Evolutionary conservation across 2,888 invertebrate species (phyloP), one percentile per base, ranked within the genome.

Genomic region (Shargacucullia verbasci): DNA sequence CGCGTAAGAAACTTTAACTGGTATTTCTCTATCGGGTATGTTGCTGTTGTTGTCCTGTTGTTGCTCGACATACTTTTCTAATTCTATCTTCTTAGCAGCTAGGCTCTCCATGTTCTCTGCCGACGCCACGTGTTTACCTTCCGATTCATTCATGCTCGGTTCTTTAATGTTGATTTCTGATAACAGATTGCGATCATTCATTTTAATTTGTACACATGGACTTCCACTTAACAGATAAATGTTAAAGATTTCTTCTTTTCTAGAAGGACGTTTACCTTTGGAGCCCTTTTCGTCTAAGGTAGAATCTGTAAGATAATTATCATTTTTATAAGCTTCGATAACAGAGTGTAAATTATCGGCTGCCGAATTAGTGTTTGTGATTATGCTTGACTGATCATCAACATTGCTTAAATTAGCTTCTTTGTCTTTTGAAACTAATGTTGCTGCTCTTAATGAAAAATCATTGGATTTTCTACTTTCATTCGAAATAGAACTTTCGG

Each of bases 111-210:
- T 62, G 52, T 92, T 85, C 14, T 89, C 91, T 0, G 89, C 88
- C 2, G 92, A 92, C 0, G 86, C 88, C 2, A 84, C 76, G 44
- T 81, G 76, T 14, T 73, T 76, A 7, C 81, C 68, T 2, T 57
- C 52, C 0, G 40, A 44, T 0, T 74, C 66, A 0, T 14, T 13
- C 4, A 66, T 54, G 7, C 43, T 60, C 4, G 76, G 59, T 15
- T 85, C 73, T 62, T 84, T 84, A 8, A 92, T 83, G 58, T 90
- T 86, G 8, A 89, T 87, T 81, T 91, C 92, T 0, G 92, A 92
- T 4, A 87, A 59, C 34, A 87, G 66, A 63, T 81, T 82, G 0
- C 90, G 84, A 5, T 85, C 82, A 49, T 82, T 85, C 79, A 89
- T 81, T 76, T 84, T 88, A 6, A 87, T 85, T 63, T 88, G 80